Conservation (phyloP, 2,888 invertebrate species). For the Trichopria drosophilae region DNA sequence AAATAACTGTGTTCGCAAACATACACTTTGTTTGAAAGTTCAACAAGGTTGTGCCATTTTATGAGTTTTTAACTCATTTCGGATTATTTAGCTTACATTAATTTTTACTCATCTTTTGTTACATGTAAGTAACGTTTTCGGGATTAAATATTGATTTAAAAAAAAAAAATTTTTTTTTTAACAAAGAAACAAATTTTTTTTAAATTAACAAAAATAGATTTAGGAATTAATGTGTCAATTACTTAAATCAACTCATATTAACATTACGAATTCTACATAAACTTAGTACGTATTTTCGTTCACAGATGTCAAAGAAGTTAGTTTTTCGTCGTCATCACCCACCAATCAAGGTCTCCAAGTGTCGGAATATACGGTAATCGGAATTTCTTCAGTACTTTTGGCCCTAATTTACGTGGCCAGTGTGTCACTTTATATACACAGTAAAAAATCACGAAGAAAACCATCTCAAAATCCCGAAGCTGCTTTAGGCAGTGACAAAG, state of each 20-base stretch:
- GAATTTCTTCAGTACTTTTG: conserved; percentile 80
- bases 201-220: too few species aligned
- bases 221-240: too few species aligned
- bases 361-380: conserved; percentile 82
- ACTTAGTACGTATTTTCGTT: neutral
- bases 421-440: conserved; percentile 79
- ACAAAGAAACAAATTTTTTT: too few species aligned
- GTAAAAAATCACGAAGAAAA: conserved; percentile 66
- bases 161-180: too few species aligned
- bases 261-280: neutral
- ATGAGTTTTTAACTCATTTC: too few species aligned
- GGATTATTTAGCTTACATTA: too few species aligned
- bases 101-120: too few species aligned
- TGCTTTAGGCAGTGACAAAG: conserved; percentile 50
- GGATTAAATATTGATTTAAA: too few species aligned
- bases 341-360: conserved; percentile 68
- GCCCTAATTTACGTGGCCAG: conserved; percentile 85
- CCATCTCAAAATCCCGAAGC: conserved; percentile 47
- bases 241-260: conserved; percentile 14
- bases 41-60: too few species aligned
- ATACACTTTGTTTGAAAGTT: too few species aligned
- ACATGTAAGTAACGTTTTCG: too few species aligned
- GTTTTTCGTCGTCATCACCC: conserved; percentile 66
- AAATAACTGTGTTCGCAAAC: too few species aligned
- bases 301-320: conserved; percentile 81